A percentile compares a stretch with the other conserved stretches of the same genome.
These are phyloP conservation scores for Fringilla coelebs DNA, from an alignment of 2,797 vertebrate genomes.

Conservation along the genomic window DNA sequence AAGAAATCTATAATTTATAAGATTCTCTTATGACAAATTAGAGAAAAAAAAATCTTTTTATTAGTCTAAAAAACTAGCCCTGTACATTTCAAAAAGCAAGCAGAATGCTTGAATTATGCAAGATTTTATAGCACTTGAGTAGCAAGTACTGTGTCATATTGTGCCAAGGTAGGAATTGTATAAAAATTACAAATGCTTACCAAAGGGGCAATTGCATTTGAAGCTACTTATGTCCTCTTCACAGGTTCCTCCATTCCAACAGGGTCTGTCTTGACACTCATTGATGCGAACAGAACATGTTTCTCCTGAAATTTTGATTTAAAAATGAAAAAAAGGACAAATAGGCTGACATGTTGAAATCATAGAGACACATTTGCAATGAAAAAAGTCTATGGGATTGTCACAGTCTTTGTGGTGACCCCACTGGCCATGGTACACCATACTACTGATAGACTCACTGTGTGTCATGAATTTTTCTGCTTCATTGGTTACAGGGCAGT, in stretches of 20 bases:
- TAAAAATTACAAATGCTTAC: constrained; percentile 67
- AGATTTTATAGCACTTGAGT: not conserved
- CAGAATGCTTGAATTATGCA: not conserved
- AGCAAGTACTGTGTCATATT: not conserved
- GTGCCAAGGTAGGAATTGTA: not conserved
- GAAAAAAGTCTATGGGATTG: not conserved
- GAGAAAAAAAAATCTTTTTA: not conserved
- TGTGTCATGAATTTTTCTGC: not conserved
- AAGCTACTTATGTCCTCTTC: constrained; percentile 76
- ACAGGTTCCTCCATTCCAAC: constrained; percentile 80
- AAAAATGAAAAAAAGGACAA: not conserved
- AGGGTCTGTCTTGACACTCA: constrained; percentile 77
- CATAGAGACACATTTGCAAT: not conserved
- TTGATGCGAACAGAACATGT: constrained; percentile 72
- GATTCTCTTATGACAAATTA: not conserved
- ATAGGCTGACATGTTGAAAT: not conserved
- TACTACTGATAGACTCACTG: not conserved
- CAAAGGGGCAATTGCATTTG: constrained; percentile 78
- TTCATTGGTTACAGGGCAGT: not conserved
- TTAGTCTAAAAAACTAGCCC: not conserved
- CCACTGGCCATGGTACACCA: not conserved
- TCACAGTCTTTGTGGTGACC: not conserved
- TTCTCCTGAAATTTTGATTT: constrained; percentile 68
- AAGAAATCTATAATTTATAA: not conserved
- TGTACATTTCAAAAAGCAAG: not conserved